These are phyloP conservation scores for Podocnemis expansa DNA, from an alignment of 2,113 vertebrate species.

Conservation along the genomic window DNA sequence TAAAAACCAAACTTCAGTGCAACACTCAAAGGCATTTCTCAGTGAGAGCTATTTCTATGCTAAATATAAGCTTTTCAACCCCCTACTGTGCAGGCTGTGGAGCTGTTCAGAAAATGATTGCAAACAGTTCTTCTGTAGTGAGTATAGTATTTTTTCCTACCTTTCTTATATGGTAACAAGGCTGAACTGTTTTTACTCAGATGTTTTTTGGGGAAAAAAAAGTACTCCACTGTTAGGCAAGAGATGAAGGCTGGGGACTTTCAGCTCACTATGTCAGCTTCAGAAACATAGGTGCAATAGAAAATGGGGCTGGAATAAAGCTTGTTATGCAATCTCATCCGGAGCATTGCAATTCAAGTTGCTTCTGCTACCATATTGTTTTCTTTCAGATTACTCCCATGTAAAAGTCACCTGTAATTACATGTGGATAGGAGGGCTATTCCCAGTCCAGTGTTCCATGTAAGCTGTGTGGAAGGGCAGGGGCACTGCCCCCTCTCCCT, in stretches of 20 bases:
- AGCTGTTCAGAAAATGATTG: background rate
- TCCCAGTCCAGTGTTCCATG: no score
- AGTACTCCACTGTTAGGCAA: background rate
- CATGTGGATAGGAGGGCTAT: background rate
- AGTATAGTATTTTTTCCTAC: background rate
- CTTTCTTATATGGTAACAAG: background rate
- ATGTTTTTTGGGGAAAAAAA: background rate
- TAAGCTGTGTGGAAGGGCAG: no score
- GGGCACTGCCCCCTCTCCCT: no score
- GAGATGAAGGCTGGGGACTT: background rate
- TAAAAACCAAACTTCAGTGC: conserved; percentile 36
- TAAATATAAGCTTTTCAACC: conserved; percentile 56
- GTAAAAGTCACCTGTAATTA: background rate
- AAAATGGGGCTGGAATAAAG: background rate
- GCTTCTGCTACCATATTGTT: background rate
- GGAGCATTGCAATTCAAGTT: background rate
- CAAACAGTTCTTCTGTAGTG: background rate
- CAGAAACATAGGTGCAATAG: background rate
- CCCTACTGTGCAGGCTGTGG: conserved; percentile 1
- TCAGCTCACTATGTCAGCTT: background rate
- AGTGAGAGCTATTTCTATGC: conserved; percentile 19
- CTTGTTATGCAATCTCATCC: background rate
- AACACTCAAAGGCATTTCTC: conserved; percentile 57
- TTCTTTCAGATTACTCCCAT: background rate
- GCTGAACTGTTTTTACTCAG: background rate